Percentiles rank a stretch among this genome's conserved stretches.
Evolutionary conservation across 2,888 invertebrate species (phyloP).

Genomic region (Phengaris arion): DNA sequence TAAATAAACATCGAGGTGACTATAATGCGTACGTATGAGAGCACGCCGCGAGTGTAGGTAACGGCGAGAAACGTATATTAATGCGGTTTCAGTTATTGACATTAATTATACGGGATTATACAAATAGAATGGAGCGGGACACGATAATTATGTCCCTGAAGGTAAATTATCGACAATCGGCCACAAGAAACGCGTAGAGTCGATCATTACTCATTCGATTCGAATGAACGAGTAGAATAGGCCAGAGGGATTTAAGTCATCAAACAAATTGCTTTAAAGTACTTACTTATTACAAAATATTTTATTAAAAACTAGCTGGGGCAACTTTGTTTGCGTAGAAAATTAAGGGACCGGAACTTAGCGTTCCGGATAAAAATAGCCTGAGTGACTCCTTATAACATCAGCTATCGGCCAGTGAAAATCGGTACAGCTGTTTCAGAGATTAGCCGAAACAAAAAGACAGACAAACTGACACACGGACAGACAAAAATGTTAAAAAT

Average conservation of each 20-base stretch:
- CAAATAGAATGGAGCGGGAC: not conserved
- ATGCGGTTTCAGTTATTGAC: conserved; percentile 24
- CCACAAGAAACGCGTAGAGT: not conserved
- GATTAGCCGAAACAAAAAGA: too few relatives aligned
- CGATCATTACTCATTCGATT: conserved; percentile 19
- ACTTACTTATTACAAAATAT: conserved; percentile 4
- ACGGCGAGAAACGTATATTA: not conserved
- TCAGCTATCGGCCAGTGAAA: too few relatives aligned
- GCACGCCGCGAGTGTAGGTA: not conserved
- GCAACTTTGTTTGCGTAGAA: too few relatives aligned
- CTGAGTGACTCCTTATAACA: too few relatives aligned
- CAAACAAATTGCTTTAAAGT: conserved; percentile 10
- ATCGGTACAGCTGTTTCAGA: too few relatives aligned
- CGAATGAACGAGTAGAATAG: conserved; percentile 8
- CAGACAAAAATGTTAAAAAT: too few relatives aligned
- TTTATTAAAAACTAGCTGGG: not conserved
- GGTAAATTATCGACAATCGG: conserved; percentile 18
- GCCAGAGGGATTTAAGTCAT: conserved; percentile 1
- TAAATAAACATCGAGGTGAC: conserved; percentile 31
- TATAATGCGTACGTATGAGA: conserved; percentile 16
- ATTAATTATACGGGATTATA: conserved; percentile 14
- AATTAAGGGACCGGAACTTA: too few relatives aligned
- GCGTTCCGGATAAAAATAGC: too few relatives aligned
- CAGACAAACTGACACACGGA: too few relatives aligned
- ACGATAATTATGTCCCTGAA: conserved; percentile 14